Evolutionary conservation across 1,140 invertebrate species (phyloP), one percentile per base, ranked within the genome.

Genomic region (Potamilus streckersoni): DNA sequence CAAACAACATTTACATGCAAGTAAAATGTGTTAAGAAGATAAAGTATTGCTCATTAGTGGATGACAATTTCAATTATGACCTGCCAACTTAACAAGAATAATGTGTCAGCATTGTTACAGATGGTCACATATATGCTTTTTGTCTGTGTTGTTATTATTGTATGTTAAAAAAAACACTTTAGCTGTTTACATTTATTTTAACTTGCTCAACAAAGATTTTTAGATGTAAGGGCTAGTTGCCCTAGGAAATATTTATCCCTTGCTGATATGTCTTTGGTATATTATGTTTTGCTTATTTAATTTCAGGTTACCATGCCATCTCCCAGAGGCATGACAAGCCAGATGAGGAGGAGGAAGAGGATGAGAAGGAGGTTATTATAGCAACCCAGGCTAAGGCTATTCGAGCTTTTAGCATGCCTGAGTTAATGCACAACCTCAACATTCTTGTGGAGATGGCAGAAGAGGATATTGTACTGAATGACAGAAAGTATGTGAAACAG

Each of bases 391-490:
- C 69, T 58, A 80, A 82, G 16, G 69, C 81, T 57, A 79, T 79
- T 63, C 79, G 83, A 75, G 83, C 83, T 11, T 93, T 93, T 87
- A 90, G 92, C 71, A 86, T 99, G 74, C 97, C 97, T 1, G 97
- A 99, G 90, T 92, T 99, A 2, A 92, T 93, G 31, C 96, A 98
- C 86, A 99, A 99, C 91, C 91, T 99, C 19, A 94, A 97, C 86
- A 89, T 98, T 19, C 90, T 98, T 61, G 94, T 98, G 5, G 95
- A 97, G 74, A 94, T 96, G 91, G 96, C 96, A 76, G 97, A 99
- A 91, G 95, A 98, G 90, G 94, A 98, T 84, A 99, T 99, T 68
- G 95, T 98, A 57, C 92, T 93, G 80, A 97, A 96, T 85, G 95
- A 98, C 79, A 92, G 94, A 68, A 93, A 94, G 84, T 88, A 79